Conservation (phyloP, 2,113 vertebrate species). For the Microcebus jonahi region DNA sequence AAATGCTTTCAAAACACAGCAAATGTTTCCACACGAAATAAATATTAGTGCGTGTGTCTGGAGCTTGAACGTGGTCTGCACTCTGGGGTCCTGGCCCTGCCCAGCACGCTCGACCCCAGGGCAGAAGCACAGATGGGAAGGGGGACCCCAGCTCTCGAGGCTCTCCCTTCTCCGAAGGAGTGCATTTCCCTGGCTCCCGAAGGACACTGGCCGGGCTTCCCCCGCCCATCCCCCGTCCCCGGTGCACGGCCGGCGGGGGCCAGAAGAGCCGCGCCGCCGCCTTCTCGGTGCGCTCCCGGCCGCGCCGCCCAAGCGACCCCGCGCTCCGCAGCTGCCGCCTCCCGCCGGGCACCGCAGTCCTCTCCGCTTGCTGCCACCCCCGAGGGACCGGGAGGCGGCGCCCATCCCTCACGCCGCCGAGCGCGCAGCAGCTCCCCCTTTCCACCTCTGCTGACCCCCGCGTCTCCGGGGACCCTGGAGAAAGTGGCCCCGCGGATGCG, state of each 20-base stretch:
- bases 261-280: neutral
- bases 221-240: neutral
- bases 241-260: neutral
- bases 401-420: neutral
- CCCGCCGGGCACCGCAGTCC: neutral
- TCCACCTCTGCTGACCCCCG: neutral
- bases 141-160: neutral
- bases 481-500: neutral
- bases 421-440: neutral
- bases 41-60: neutral
- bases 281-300: neutral
- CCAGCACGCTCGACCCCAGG: neutral
- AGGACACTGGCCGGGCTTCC: neutral
- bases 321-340: constrained; percentile 36
- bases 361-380: constrained; percentile 62
- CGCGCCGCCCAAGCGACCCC: neutral
- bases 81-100: neutral
- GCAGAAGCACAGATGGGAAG: neutral
- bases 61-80: neutral
- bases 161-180: neutral
- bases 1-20: constrained; percentile 1
- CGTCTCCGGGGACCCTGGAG: neutral
- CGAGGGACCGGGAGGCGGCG: neutral
- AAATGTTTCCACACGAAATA: neutral
- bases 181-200: neutral